Evolutionary conservation across 2,113 vertebrate species (phyloP), one percentile per base, ranked within the genome.

Genomic region (Anoplopoma fimbria): DNA sequence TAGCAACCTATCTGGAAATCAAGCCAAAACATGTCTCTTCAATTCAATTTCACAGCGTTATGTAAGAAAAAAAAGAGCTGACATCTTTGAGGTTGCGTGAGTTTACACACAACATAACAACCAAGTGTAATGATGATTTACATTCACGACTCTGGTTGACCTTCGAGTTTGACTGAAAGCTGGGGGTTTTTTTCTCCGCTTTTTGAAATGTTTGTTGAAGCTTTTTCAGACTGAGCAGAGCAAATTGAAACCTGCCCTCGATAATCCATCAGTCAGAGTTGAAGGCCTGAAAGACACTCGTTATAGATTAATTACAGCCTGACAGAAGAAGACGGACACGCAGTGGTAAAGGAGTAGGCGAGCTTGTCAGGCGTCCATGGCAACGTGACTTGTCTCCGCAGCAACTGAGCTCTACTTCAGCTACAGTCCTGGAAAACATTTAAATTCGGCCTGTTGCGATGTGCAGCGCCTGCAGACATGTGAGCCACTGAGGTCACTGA

Each of bases 241-340:
- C 12, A 70, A 88, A 90, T 71, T 65, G 38, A 91, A 91, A 81
- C 12, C 84, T 86, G 82, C 69, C 77, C 79, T 13, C 55, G 36
- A 51, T 38, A 6, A 62, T 89, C 57, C 65, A 51, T 69, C 80
- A n/a, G 51, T 81, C 53, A 58, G 68, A 79, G 83, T 87, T 51
- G 60, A 86, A 78, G 79, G 84, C 77, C 42, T 61, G 82, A 85
- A 85, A 58, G 34, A 86, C 74, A 9, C 87, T 77, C 21, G 70
- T 88, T 83, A 83, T 51, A 75, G 85, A 89, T 86, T 87, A 89
- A 90, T 89, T 88, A 90, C 61, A 82, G 79, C 45, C 62, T 78
- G 91, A 84, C 87, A 75, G 83, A 42, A 72, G 79, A 74, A 75
- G 82, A 85, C 17, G 36, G 82, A 87, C 81, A 51, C 21, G 17